Base-by-base conservation (phyloP, 1,140 invertebrate species). In the Dendrolimus kikuchii region DNA sequence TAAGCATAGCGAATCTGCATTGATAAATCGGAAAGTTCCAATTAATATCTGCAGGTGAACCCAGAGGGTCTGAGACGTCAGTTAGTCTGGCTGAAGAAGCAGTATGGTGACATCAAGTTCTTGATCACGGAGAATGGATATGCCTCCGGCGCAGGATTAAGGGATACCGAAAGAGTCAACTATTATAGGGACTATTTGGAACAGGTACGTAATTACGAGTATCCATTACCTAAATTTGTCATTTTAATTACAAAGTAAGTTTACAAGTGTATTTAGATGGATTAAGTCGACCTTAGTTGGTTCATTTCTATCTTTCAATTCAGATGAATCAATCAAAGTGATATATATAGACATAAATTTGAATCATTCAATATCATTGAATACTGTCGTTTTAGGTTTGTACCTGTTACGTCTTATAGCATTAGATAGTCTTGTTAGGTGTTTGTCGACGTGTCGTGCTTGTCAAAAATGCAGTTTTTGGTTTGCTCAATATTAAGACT, bases 121-220 rank as follows among this genome's bases (percentile, higher is more conserved):
- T 76, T 88, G 37, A 85, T 92, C 6, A 91, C 90, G 8, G 91
- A 92, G 75, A 92, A 91, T 68, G 91, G 91, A 0, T 78, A 84
- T 55, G 77, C 87, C 9, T 88, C 45, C 7, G 74, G 69, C 1
- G 77, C 69, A 5, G 81, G 82, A 10, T 39, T 90, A 2, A 59
- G 87, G 37, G 90, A 92, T 60, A 36, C 59, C 0, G 70, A 79
- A 10, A 66, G 91, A 57, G 73, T 90, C n/a, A 52, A 76, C 23
- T 91, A 86, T 60, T 77, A 84, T 36, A 62, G 60, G 8, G 72
- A 50, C 4, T 49, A 68, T 38, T 51, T 71, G 39, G 48, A 64
- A 53, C 57, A 71, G 62, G 66, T 71, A 56, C 7, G 38, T 49
- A 4, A 36, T 37, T 10, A 4, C n/a, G 23, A 23, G 23, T 23